Percentiles rank a stretch among this genome's conserved stretches.
phyloP scores from a whole-genome alignment of 2,797 vertebrate genomes.

The Eupleurogrammus muticus region DNA sequence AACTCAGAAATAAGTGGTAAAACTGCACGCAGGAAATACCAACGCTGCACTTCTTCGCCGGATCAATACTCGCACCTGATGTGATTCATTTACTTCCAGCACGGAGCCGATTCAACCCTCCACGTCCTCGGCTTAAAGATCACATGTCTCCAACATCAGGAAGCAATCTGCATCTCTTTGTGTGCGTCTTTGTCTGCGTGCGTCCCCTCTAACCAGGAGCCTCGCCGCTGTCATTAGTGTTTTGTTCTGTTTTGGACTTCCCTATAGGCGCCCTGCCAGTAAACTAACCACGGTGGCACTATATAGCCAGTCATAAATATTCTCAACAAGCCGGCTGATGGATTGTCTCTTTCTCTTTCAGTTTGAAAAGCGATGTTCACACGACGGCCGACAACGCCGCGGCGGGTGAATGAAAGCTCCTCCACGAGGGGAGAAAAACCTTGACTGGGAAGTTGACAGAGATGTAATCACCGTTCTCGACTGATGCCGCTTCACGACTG shows the following conservation, averaged over 20 bases:
- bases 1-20: neutral
- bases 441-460: slow-evolving; percentile 54
- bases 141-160: slow-evolving; percentile 26
- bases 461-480: slow-evolving; percentile 59
- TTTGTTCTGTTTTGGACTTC: slow-evolving; percentile 57
- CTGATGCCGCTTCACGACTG: slow-evolving; percentile 42
- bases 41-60: neutral
- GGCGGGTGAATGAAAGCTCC: slow-evolving; percentile 61
- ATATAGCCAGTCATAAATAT: slow-evolving; percentile 75
- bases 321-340: slow-evolving; percentile 77
- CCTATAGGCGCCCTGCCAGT: slow-evolving; percentile 59
- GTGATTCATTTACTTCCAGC: neutral
- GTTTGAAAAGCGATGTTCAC: slow-evolving; percentile 72
- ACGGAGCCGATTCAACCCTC: slow-evolving; percentile 1
- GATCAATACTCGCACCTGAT: slow-evolving; percentile 22
- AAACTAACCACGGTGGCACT: slow-evolving; percentile 70
- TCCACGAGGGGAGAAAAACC: slow-evolving; percentile 59
- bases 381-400: slow-evolving; percentile 57
- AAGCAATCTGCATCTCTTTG: slow-evolving; percentile 32
- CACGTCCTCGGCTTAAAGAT: slow-evolving; percentile 10
- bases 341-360: slow-evolving; percentile 65
- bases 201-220: slow-evolving; percentile 52
- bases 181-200: slow-evolving; percentile 50
- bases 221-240: slow-evolving; percentile 56
- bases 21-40: neutral